Evolutionary conservation across 2,797 vertebrate genomes (phyloP), one percentile per base, ranked within the genome.

Genomic region (Picus viridis): DNA sequence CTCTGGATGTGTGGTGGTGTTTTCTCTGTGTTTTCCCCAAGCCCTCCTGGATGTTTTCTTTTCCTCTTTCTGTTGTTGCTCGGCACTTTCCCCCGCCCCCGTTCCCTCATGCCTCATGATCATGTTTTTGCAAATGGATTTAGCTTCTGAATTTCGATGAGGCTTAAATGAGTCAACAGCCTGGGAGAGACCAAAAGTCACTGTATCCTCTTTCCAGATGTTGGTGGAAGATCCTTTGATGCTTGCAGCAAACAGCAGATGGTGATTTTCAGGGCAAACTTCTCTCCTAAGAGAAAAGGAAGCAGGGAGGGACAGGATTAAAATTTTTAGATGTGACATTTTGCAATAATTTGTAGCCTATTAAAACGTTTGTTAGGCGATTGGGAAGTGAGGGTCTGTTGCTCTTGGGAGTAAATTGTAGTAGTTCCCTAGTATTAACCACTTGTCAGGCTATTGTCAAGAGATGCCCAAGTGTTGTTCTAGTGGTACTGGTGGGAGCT

Each of bases 121-220:
- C 30, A 8, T 89, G 83, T 86, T 95, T 85, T 79, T 90, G 74
- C 56, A 4, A 92, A 89, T 72, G 80, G 90, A 76, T 59, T 92
- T 89, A 77, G 62, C 89, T 93, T 91, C 89, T 94, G 96, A 90
- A 92, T 95, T 92, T 95, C 3, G 63, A 84, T 94, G 89, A 89
- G 58, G 58, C 71, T 95, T 88, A 86, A 91, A 77, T 88, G 87
- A 95, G 45, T 90, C 90, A 90, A 82, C 45, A 62, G 88, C 59
- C 91, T 91, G 93, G 80, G 69, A 95, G 82, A 95, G 89, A 89
- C 91, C 79, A 84, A 74, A 88, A 96, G 94, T 88, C 32, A 2
- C 82, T n/a, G 76, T 67, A 81, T 92, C n/a, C 27, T 81, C 39
- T 94, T 93, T 86, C 92, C 91, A 96, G 93, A 93, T 96, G 93